Conservation (phyloP, 2,888 invertebrate species). For the Papilio demoleus region DNA sequence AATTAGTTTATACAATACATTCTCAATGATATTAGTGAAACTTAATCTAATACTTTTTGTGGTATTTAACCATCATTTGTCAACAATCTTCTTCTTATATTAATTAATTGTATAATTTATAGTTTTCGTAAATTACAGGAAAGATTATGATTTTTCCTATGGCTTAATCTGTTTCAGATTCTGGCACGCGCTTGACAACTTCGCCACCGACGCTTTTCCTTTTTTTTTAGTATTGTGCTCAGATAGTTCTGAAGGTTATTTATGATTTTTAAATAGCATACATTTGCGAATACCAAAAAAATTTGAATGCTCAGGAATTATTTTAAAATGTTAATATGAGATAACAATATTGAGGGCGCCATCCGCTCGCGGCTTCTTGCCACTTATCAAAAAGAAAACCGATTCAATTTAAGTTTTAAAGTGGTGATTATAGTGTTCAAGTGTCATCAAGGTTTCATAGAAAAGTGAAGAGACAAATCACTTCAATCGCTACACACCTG, state of each 20-base stretch:
- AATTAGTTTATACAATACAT: neutral
- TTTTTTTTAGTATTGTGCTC: neutral
- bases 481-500: constrained; percentile 16
- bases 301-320: neutral
- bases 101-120: no score
- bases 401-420: constrained; percentile 7
- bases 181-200: no score
- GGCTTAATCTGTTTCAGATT: no score
- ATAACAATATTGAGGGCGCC: constrained; percentile 11
- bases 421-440: constrained; percentile 18
- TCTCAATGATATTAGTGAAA: neutral
- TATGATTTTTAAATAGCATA: neutral
- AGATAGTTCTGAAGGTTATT: neutral
- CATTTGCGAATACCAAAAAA: neutral
- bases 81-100: no score
- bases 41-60: neutral
- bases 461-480: constrained; percentile 14
- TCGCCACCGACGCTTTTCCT: no score
- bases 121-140: no score
- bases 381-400: constrained; percentile 18
- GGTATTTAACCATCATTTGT: neutral
- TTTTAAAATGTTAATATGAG: neutral
- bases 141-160: no score
- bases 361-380: neutral
- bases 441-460: constrained; percentile 13